Base-by-base conservation (phyloP, 2,888 invertebrate genomes). In the Drosophila gaucha region DNA sequence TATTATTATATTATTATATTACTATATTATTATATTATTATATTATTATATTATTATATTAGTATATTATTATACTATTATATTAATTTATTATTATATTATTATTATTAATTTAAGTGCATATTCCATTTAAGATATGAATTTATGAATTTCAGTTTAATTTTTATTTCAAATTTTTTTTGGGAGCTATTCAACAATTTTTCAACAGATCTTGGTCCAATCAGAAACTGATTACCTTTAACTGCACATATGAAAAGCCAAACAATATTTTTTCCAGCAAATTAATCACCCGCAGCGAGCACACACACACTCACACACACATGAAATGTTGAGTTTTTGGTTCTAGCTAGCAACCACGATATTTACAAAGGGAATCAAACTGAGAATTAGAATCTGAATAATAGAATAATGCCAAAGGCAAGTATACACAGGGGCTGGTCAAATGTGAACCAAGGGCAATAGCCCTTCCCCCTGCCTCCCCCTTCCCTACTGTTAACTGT, bases 241-340 rank as follows among this genome's bases (percentile, higher is more conserved):
- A 43, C 49, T 57, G 58, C 49, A 20, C 18, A 54, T 43, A 64
- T 55, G 66, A 47, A 52, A 57, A 47, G n/a, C 16, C 55, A 49
- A 43, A 36, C 49, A 58, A 64, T 50, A 71, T 54, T 71, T 67
- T 63, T 74, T 80, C 60, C 66, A 74, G 60, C 73, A 78, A 73
- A 78, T 80, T 80, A 84, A 80, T 80, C 82, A 78, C 85, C 76
- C 80, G 80, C 84, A 80, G 80, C 67, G 80, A 22, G 12, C 36
- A 49, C 62, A 78, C 36, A 51, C 56, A 58, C 36, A 38, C 26
- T 18, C 31, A 26, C 6, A 39, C 51, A 63, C 54, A 39, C 47
- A 63, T n/a, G n/a, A n/a, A n/a, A n/a, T 41, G 35, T 35, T 28
- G 36, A 18, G 38, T 38, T 44, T 38, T 64, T 22, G 33, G 22